These are phyloP conservation scores for Alviniconcha marisindica DNA, from an alignment of 1,140 invertebrate species.

Conservation along the genomic window DNA sequence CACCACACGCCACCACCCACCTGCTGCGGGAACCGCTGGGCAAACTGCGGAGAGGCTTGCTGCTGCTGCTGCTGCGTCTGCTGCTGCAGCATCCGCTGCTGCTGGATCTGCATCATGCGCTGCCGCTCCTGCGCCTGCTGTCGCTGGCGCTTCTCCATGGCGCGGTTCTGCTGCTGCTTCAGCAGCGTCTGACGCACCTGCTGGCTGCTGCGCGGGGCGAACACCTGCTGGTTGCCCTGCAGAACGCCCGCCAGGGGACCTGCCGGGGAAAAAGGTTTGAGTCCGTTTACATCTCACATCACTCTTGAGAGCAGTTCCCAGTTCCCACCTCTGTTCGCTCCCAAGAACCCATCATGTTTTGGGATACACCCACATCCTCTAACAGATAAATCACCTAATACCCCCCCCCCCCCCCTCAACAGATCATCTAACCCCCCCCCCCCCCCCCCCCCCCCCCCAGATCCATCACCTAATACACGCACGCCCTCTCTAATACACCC, in stretches of 20 bases:
- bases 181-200: conserved; percentile 66
- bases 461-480: no score
- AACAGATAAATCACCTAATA: no score
- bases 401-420: no score
- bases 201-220: conserved; percentile 50
- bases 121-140: conserved; percentile 76
- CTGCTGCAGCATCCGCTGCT: conserved; percentile 71
- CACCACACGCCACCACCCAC: not conserved
- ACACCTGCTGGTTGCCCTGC: conserved; percentile 44
- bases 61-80: conserved; percentile 76
- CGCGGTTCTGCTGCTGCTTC: conserved; percentile 64
- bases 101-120: conserved; percentile 54
- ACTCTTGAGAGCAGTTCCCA: no score
- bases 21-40: conserved; percentile 51
- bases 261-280: no score
- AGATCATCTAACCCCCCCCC: no score
- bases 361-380: no score
- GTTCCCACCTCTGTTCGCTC: no score
- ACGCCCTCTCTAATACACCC: no score
- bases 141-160: conserved; percentile 56
- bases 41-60: conserved; percentile 46
- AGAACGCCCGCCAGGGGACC: conserved; percentile 52
- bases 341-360: no score
- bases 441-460: no score
- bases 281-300: no score